Evolutionary conservation across 2,888 invertebrate genomes (phyloP), one percentile per base, ranked within the genome.

Genomic region (Pycnomerus fuliginosus): DNA sequence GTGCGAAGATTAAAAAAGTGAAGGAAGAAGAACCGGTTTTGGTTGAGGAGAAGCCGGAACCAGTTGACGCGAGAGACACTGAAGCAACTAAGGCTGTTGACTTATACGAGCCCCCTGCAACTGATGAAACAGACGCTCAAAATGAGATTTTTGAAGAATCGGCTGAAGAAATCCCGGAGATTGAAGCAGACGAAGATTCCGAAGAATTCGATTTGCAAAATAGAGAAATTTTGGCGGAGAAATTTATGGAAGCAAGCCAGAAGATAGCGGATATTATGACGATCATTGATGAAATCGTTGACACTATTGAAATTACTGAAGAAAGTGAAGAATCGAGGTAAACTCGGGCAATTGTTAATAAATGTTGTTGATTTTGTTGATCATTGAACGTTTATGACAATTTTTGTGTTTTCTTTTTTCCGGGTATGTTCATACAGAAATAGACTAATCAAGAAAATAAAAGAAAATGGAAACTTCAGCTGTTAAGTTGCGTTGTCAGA

Each of bases 261-360:
- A 66, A 69, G 46, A 61, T 71, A 31, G 70, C 69, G 20, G 64
- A 67, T 49, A 66, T 72, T 10, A 68, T 72, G 64, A 60, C 53
- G 35, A 68, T 70, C 42, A 70, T 71, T 42, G 67, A 68, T 52
- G 68, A 69, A 54, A 72, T 71, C 49, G 68, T 72, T 12, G 70
- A 67, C 49, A 70, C 69, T 16, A 69, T 71, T 23, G 71, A 70
- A 43, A 59, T 68, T 8, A 54, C 61, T 40, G 60, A 62, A 30
- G 57, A 60, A 23, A 55, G 50, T 24, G 53, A 55, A 8, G 50
- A 56, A 39, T 8, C 20, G 22, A 25, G 32, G 16, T 33, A 39
- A 25, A 14, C 11, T 36, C 16, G n/a, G n/a, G n/a, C 3, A 16
- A 3, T 16, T 28, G 28, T 29, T 28, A 22, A 27, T 10, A 25